Evolutionary conservation across 2,888 invertebrate genomes (phyloP), one percentile per base, ranked within the genome.

Genomic region (Sphecodes monilicornis): DNA sequence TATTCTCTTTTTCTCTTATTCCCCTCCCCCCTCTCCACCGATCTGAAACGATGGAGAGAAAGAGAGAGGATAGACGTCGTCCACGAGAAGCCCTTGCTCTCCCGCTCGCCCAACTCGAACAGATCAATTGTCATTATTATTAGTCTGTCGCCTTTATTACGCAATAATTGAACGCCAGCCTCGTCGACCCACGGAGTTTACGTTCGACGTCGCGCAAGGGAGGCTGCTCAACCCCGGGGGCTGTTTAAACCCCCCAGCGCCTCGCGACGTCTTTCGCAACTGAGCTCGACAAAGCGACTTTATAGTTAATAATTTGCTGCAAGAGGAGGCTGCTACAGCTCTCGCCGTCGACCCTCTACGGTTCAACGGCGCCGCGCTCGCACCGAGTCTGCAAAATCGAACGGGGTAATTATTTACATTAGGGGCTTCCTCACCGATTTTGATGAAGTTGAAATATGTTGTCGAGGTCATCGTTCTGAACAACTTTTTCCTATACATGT

Each of bases 1-100:
- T 50, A 64, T 69, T 76, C 70, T 71, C 60, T 78, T n/a, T n/a
- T n/a, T n/a, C 68, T 66, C 57, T 11, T 26, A 10, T 54, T 8
- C 8, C 5, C 8, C 36, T 39, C 39, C 8, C 18, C 46, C 18
- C 46, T 18, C 46, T 54, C n/a, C n/a, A n/a, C n/a, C 54, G n/a
- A 10, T n/a, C n/a, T 22, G n/a, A 18, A 54, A 54, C 54, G 54
- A 54, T 11, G n/a, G 46, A 46, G 18, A 46, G 46, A 18, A 46
- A 46, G 22, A n/a, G 50, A 50, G 2, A 22, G 50, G 22, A n/a
- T n/a, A n/a, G n/a, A n/a, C n/a, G n/a, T n/a, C 50, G 50, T 50
- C 50, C 50, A 22, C 50, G 50, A 50, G 50, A 8, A 50, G 50
- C 50, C 50, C 50, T n/a, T 50, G 50, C 50, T 50, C 50, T n/a